phyloP scores from a whole-genome alignment of 2,797 vertebrate genomes.

The Siniperca undulata region DNA sequence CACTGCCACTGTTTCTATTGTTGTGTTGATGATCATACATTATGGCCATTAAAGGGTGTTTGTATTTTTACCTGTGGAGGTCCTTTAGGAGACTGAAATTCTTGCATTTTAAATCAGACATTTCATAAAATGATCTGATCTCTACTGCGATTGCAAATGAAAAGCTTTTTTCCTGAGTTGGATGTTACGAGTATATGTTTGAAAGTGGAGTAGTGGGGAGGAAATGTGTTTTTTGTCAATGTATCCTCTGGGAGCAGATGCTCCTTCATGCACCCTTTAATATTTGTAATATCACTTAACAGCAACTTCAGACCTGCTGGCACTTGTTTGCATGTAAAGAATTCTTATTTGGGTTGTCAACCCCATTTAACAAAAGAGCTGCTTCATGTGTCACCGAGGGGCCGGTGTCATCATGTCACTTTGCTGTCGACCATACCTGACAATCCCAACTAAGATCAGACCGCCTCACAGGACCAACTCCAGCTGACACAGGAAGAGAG shows the following conservation, averaged over 20 bases:
- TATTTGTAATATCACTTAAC: constrained; percentile 31
- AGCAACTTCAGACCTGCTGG: constrained; percentile 12
- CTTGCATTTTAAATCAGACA: not conserved
- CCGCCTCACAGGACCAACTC: constrained; percentile 58
- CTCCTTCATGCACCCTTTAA: constrained; percentile 26
- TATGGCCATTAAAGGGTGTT: constrained; percentile 11
- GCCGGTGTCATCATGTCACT: constrained; percentile 61
- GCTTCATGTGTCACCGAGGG: constrained; percentile 53
- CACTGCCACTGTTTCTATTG: constrained; percentile 18
- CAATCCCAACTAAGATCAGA: constrained; percentile 72
- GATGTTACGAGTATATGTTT: not conserved
- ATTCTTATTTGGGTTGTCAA: constrained; percentile 69
- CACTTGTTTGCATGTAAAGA: constrained; percentile 69
- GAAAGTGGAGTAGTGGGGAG: not conserved
- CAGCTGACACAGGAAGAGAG: constrained; percentile 62
- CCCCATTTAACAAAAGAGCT: constrained; percentile 57
- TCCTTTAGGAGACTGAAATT: constrained; percentile 5
- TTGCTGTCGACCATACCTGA: constrained; percentile 71
- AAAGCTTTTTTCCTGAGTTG: not conserved
- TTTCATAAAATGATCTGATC: not conserved
- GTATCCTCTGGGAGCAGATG: constrained; percentile 7
- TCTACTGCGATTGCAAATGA: not conserved
- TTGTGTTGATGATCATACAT: constrained; percentile 17
- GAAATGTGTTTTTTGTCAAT: constrained; percentile 4
- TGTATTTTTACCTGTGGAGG: constrained; percentile 1